phyloP scores from a whole-genome alignment of 2,797 vertebrate genomes.

The Rhinatrema bivittatum region DNA sequence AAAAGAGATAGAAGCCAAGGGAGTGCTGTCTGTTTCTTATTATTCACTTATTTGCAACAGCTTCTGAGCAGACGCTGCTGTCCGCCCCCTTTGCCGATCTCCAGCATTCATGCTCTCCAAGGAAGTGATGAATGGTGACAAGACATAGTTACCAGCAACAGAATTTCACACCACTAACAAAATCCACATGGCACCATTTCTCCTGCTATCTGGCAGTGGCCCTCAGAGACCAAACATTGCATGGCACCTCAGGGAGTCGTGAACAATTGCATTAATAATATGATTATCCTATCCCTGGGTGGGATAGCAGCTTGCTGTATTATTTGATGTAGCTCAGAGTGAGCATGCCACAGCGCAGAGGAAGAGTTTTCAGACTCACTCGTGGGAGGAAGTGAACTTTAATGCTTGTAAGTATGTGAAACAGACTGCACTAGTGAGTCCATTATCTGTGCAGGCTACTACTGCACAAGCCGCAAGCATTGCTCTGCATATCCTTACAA shows the following conservation, averaged over 20 bases:
- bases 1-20: rapidly evolving
- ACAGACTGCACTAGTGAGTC: too few relatives aligned
- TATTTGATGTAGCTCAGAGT: neutral
- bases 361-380: too few relatives aligned
- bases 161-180: constrained; percentile 35
- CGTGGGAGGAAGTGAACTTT: too few relatives aligned
- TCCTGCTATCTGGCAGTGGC: neutral
- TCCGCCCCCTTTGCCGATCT: constrained; percentile 9
- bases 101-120: neutral
- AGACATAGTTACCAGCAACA: constrained; percentile 28
- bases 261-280: neutral
- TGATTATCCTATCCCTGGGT: neutral
- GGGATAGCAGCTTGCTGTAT: constrained; percentile 7
- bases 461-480: too few relatives aligned
- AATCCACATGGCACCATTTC: constrained; percentile 41
- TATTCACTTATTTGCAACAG: neutral
- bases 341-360: neutral
- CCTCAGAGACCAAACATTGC: neutral
- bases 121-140: constrained; percentile 44
- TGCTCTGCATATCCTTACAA: too few relatives aligned
- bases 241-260: neutral
- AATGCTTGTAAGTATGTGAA: too few relatives aligned
- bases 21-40: constrained; percentile 22
- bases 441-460: too few relatives aligned
- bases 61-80: constrained; percentile 3